Conservation (phyloP, 1,140 invertebrate species). For the Drosophila ohnishii region DNA sequence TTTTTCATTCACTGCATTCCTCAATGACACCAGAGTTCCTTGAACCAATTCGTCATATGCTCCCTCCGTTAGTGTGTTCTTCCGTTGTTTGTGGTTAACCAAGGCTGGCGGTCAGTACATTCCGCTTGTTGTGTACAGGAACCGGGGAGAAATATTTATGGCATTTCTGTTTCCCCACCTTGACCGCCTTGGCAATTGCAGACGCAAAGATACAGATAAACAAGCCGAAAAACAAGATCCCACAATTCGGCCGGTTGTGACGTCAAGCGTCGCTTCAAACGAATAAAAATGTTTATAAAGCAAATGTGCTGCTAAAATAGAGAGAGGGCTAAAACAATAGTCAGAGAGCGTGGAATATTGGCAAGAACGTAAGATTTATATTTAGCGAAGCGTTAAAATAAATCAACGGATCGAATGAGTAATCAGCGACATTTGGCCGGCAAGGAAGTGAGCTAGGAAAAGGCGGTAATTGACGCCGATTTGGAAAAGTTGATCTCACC, state of each 20-base stretch:
- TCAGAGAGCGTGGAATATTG: slow-evolving; percentile 25
- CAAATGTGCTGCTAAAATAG: slow-evolving; percentile 51
- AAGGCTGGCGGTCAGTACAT: slow-evolving; percentile 3
- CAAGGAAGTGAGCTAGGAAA: slow-evolving; percentile 12
- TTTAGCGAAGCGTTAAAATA: slow-evolving; percentile 27
- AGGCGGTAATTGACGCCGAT: neutral
- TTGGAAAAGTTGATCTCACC: slow-evolving; percentile 49
- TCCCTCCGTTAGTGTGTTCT: neutral
- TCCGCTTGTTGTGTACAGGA: slow-evolving; percentile 14
- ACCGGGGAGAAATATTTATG: slow-evolving; percentile 37
- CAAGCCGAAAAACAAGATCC: slow-evolving; percentile 17
- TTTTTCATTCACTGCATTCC: neutral
- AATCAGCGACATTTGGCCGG: slow-evolving; percentile 5
- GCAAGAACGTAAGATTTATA: slow-evolving; percentile 24
- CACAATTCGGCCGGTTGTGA: slow-evolving; percentile 36
- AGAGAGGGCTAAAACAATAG: slow-evolving; percentile 43
- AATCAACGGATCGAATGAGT: slow-evolving; percentile 33
- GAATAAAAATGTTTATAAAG: slow-evolving; percentile 55
- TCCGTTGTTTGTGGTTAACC: slow-evolving; percentile 7
- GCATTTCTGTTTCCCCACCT: slow-evolving; percentile 20
- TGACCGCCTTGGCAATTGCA: slow-evolving; percentile 29
- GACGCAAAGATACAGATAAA: slow-evolving; percentile 23
- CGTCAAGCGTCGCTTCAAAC: slow-evolving; percentile 44
- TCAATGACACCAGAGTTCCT: neutral
- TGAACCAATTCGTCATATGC: slow-evolving; percentile 2